Conservation (phyloP, 1,140 invertebrate genomes). For the Bombus ignitus region DNA sequence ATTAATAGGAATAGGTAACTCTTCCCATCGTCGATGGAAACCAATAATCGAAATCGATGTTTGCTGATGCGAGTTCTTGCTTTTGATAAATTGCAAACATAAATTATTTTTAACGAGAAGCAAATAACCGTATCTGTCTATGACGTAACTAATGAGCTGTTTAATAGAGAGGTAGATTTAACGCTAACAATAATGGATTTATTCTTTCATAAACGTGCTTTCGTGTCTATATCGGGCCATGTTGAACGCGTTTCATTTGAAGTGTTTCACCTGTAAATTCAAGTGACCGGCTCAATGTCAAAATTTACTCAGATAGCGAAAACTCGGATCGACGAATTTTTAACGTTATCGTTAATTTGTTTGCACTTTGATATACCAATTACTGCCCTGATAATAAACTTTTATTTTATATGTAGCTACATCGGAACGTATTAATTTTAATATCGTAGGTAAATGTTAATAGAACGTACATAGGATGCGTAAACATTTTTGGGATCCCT, state of each 20-base stretch:
- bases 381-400: background rate
- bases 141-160: background rate
- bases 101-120: background rate
- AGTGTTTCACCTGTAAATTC: background rate
- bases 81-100: background rate
- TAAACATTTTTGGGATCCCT: slow-evolving; percentile 12
- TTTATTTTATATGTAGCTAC: too few species aligned
- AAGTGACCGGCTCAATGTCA: background rate
- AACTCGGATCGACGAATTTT: background rate
- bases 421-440: background rate
- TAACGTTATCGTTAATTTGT: background rate
- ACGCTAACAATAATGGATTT: background rate
- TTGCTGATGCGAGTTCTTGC: background rate
- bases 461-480: background rate
- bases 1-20: background rate
- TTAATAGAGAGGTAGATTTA: background rate
- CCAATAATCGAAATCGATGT: background rate
- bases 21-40: background rate
- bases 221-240: background rate
- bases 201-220: background rate
- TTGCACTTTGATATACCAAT: background rate
- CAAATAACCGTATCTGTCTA: background rate
- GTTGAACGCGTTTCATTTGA: slow-evolving; percentile 12
- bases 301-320: background rate
- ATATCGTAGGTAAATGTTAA: too few species aligned